Base-by-base conservation (phyloP, 2,797 vertebrate genomes). In the Hippopotamyrus pictus region DNA sequence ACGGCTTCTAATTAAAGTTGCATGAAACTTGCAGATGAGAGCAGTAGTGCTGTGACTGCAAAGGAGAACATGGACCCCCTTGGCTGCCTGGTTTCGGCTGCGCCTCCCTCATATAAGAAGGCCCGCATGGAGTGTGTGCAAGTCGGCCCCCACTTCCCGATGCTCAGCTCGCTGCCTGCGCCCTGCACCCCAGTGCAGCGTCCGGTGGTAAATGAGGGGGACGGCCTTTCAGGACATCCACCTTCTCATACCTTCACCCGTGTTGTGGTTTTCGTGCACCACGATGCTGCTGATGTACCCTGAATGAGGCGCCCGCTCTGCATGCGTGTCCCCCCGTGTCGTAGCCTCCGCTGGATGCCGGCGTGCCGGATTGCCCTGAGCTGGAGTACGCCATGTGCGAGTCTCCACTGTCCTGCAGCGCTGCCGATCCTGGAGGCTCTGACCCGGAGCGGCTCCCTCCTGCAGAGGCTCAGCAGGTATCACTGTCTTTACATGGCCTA, bases 1-100 rank as follows among this genome's bases (percentile, higher is more conserved):
- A 25, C 92, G 90, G 89, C 90, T 37, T 87, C 46, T 69, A 90
- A 48, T 54, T 65, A 53, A 88, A 76, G 37, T 84, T 57, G 82
- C 51, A n/a, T 65, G 57, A 46, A 25, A 25, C 79, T 89, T 88
- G 88, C 92, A 96, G 95, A 93, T 91, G 91, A 41, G 50, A 79
- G 89, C 89, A 89, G 89, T 85, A 89, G 89, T 85, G 65, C 44
- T 84, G 85, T 79, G 2, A 89, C 50, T 91, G 92, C 91, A 41
- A 96, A 95, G 84, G 95, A 96, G 92, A 96, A 96, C 93, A 51
- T 59, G 14, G 50, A 73, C 87, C 87, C 82, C 12, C 51, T 14
- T 0, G 79, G 50, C 7, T 88, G 90, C 91, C 91, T 90, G 46
- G 90, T 90, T 22, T 5, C 50, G 17, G 12, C 48, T 65, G 91